Conservation (phyloP, 2,797 vertebrate species). For the Rostrhamus sociabilis region DNA sequence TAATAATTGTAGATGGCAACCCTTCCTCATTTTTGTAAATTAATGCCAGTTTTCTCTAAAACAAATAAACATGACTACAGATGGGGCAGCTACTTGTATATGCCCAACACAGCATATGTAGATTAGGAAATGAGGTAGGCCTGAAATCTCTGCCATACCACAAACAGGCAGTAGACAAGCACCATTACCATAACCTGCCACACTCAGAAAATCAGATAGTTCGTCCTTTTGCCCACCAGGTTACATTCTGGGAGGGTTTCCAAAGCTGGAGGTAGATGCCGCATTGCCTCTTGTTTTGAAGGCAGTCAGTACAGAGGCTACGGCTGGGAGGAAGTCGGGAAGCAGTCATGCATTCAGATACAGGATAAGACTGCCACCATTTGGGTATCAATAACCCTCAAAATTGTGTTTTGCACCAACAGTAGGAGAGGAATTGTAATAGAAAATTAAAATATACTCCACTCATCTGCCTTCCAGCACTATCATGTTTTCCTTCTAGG, state of each 20-base stretch:
- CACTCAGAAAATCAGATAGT: neutral
- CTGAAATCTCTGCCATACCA: neutral
- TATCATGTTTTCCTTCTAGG: neutral
- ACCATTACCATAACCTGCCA: neutral
- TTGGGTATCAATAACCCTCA: neutral
- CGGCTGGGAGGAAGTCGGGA: neutral
- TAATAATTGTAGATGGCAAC: conserved; percentile 68
- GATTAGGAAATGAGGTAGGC: neutral
- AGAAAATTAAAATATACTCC: neutral
- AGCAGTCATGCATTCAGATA: neutral
- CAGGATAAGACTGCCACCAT: neutral
- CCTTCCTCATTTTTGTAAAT: conserved; percentile 69
- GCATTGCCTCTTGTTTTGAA: neutral
- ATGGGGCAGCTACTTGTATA: conserved; percentile 28
- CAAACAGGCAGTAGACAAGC: neutral
- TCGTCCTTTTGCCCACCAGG: neutral
- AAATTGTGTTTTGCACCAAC: neutral
- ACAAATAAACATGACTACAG: conserved; percentile 58
- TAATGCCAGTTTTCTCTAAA: conserved; percentile 65
- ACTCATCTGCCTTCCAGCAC: neutral
- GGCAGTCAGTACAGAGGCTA: neutral
- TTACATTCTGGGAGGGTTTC: neutral
- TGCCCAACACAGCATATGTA: conserved; percentile 16
- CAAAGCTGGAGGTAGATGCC: neutral
- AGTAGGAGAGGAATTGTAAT: neutral